These are phyloP conservation scores for Hormaphis cornu DNA, from an alignment of 1,140 invertebrate species.

Conservation along the genomic window DNA sequence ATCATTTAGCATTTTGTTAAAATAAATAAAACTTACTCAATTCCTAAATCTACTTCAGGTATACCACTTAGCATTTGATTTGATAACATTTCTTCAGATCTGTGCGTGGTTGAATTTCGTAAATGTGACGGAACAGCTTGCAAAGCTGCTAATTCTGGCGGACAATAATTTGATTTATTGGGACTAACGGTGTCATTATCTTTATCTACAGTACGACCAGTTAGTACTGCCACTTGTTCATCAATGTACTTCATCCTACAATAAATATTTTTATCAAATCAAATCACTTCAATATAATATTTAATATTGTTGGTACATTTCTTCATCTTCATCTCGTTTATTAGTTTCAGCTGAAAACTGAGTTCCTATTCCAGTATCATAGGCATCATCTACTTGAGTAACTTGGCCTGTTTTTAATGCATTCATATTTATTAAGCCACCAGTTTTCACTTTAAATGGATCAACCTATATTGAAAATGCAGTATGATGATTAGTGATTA, in stretches of 20 bases:
- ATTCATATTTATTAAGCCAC: conserved; percentile 87
- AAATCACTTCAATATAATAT: not conserved
- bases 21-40: conserved; percentile 60
- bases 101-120: conserved; percentile 64
- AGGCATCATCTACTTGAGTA: conserved; percentile 67
- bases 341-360: conserved; percentile 98
- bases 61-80: conserved; percentile 99
- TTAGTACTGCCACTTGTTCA: conserved; percentile 60
- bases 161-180: conserved; percentile 59
- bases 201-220: conserved; percentile 37
- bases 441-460: conserved; percentile 69
- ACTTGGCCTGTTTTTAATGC: conserved; percentile 69
- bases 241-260: conserved; percentile 94
- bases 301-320: conserved; percentile 59
- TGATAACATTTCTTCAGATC: conserved; percentile 93
- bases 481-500: too few species aligned
- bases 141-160: conserved; percentile 77
- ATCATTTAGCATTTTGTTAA: not conserved
- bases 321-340: conserved; percentile 94
- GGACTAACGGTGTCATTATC: conserved; percentile 41
- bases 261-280: not conserved
- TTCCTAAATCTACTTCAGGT: conserved; percentile 98
- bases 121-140: conserved; percentile 80
- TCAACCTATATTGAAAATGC: conserved; percentile 50
- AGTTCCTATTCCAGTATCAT: conserved; percentile 85